Evolutionary conservation across 2,888 invertebrate species (phyloP).

Genomic region (Agrochola macilenta): DNA sequence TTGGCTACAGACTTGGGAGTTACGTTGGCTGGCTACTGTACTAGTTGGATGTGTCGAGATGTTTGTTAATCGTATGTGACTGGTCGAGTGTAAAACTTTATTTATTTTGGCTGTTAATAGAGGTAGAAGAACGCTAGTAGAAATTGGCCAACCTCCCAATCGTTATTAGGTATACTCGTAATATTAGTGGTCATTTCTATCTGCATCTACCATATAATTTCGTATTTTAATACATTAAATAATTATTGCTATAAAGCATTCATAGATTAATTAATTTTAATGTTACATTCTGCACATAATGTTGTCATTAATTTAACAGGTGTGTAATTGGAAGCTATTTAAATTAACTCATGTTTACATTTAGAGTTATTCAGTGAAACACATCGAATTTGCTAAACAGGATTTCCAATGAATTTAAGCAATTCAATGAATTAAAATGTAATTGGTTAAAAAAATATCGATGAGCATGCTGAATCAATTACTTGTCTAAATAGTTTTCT

Average conservation of each 20-base stretch:
- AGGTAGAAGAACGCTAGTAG: slow-evolving; percentile 68
- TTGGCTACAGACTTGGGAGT: slow-evolving; percentile 48
- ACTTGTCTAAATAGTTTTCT: slow-evolving; percentile 7
- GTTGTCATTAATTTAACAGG: slow-evolving; percentile 57
- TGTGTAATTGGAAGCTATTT: slow-evolving; percentile 61
- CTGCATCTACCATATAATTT: slow-evolving; percentile 67
- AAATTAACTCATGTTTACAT: slow-evolving; percentile 57
- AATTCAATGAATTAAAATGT: slow-evolving; percentile 45
- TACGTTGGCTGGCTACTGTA: slow-evolving; percentile 31
- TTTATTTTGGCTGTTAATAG: slow-evolving; percentile 80
- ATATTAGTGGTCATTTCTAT: slow-evolving; percentile 73
- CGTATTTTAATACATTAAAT: slow-evolving; percentile 52
- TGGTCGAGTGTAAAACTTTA: slow-evolving; percentile 69
- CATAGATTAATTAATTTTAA: slow-evolving; percentile 47
- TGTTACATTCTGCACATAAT: slow-evolving; percentile 49
- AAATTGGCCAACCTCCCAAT: slow-evolving; percentile 79
- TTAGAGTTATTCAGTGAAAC: slow-evolving; percentile 58
- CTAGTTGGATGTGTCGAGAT: slow-evolving; percentile 55
- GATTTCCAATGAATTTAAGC: slow-evolving; percentile 30
- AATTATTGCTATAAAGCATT: slow-evolving; percentile 36
- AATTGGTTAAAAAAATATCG: slow-evolving; percentile 20
- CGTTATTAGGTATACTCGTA: slow-evolving; percentile 78
- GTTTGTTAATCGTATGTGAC: slow-evolving; percentile 59
- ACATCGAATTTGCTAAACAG: slow-evolving; percentile 48
- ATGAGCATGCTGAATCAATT: neutral